Evolutionary conservation across 1,140 invertebrate genomes (phyloP), one percentile per base, ranked within the genome.

Genomic region (Brachionus paranguensis): DNA sequence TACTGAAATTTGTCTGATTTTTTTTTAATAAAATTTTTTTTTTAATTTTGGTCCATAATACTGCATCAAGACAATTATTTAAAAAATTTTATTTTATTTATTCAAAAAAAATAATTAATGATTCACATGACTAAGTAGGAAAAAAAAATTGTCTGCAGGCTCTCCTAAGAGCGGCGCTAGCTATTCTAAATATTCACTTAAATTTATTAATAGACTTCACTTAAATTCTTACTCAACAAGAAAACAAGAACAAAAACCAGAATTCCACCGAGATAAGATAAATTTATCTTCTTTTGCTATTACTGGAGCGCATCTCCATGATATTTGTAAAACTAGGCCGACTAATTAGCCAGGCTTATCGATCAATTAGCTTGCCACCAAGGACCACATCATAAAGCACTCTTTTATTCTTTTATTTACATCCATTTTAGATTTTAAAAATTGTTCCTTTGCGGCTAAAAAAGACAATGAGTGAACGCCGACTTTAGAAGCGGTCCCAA

Each of bases 211-310:
- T 60, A 60, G 17, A 60, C 10, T 60, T 3, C 53, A 68, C 41
- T n/a, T 68, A 68, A 41, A 33, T 41, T 33, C 33, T 14, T 2
- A 27, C 33, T 12, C 7, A 27, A 20, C 14, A 17, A 45, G 43
- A 60, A 60, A 60, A 27, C n/a, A 64, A 27, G 2, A 64, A 33
- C 14, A 14, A 33, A 20, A 41, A n/a, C 33, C 33, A n/a, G 12
- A 68, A 24, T 68, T 68, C 11, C 65, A 33, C 14, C 1, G 41
- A 72, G 68, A 72, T 72, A 72, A 72, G 68, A 72, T 72, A 72
- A 72, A n/a, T 55, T 55, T 55, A 55, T 55, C 53, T 24, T 55
- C 24, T 3, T 6, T 37, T 37, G 33, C 2, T 37, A 7, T 7
- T 37, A 1, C 33, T 37, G 33, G 33, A 8, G 53, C 53, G 12